Conservation (phyloP, 2,888 invertebrate species). For the Trissonchulus latispiculum region DNA sequence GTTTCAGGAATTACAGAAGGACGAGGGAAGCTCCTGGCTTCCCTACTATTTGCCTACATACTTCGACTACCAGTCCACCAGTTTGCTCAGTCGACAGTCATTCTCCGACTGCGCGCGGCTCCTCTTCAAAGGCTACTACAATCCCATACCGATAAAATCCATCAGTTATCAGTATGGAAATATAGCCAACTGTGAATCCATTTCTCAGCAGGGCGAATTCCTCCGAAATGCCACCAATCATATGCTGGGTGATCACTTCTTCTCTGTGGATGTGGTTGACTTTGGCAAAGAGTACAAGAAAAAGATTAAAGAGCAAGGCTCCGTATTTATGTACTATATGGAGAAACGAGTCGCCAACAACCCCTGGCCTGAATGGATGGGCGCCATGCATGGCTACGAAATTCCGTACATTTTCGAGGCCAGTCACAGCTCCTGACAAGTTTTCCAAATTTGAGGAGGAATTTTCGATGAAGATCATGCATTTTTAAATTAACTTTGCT, state of each 20-base stretch:
- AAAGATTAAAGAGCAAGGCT: no score
- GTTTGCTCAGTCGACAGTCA: neutral
- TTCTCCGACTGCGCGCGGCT: neutral
- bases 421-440: conserved; percentile 75
- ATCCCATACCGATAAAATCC: neutral
- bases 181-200: neutral
- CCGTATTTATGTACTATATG: conserved; percentile 59
- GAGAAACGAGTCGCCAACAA: conserved; percentile 70
- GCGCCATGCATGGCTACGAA: conserved; percentile 95
- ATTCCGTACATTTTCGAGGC: conserved; percentile 95
- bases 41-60: conserved; percentile 39
- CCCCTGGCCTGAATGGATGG: conserved; percentile 98
- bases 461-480: conserved; percentile 79
- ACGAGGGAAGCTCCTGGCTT: conserved; percentile 62
- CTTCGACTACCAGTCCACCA: neutral
- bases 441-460: neutral
- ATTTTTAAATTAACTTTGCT: conserved; percentile 82
- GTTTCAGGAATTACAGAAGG: conserved; percentile 41
- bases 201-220: neutral
- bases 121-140: neutral
- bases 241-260: neutral
- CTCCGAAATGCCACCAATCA: neutral
- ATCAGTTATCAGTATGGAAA: neutral
- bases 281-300: neutral
- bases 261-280: neutral